Conservation (phyloP, 2,113 vertebrate species). For the Toxostoma redivivum region DNA sequence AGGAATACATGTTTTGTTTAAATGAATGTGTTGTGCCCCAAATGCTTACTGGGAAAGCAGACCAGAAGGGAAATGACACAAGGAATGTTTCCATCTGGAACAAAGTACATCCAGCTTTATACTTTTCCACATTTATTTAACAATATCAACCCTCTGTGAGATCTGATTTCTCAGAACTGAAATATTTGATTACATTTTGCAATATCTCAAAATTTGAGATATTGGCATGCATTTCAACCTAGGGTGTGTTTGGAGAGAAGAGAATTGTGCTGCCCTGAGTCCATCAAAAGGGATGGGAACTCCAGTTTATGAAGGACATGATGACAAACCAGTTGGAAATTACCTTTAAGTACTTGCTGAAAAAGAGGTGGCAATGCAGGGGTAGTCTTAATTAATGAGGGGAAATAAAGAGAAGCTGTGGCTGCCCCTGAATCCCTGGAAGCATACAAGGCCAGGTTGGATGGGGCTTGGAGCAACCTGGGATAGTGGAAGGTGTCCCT, state of each 20-base stretch:
- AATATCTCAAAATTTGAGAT: not conserved
- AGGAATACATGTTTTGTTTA: not conserved
- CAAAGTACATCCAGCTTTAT: not conserved
- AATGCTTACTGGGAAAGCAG: not conserved
- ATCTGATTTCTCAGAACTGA: not conserved
- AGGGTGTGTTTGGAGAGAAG: not conserved
- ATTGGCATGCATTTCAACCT: not conserved
- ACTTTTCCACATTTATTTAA: not conserved
- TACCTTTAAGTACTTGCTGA: not conserved
- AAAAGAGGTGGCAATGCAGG: not conserved
- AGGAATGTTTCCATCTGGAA: not conserved
- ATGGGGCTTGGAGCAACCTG: rapidly evolving
- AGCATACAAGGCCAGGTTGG: not conserved
- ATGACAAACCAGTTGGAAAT: not conserved
- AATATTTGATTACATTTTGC: not conserved
- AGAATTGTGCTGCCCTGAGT: not conserved
- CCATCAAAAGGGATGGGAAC: not conserved
- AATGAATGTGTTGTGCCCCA: not conserved
- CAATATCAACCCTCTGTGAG: not conserved
- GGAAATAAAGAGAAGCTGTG: not conserved
- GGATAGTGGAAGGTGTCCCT: not conserved
- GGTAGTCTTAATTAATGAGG: not conserved
- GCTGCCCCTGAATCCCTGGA: not conserved
- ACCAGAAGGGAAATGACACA: not conserved
- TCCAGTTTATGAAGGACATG: no score